Evolutionary conservation across 2,113 vertebrate species (phyloP).

Genomic region (Todiramphus saurophagus): DNA sequence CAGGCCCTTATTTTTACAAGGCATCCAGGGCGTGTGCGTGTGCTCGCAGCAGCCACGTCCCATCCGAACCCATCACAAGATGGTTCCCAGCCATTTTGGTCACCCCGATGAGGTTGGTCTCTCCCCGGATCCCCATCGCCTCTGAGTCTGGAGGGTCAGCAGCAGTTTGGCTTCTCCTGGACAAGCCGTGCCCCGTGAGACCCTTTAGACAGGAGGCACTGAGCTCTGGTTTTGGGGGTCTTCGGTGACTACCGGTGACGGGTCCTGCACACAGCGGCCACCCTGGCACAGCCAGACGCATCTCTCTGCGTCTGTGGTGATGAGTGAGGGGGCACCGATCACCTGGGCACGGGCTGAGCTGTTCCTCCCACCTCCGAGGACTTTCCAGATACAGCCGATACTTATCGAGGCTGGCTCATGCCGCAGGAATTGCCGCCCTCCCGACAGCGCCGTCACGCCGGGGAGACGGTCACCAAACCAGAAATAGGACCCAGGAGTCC

Average conservation of each 20-base stretch:
- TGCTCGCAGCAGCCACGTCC: neutral
- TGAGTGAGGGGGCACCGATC: accelerated
- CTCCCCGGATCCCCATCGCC: accelerated
- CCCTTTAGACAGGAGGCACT: too few species aligned
- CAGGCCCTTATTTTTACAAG: constrained; percentile 32
- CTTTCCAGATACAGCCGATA: neutral
- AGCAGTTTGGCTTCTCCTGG: accelerated
- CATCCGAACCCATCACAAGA: accelerated
- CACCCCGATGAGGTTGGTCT: accelerated
- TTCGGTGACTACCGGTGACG: too few species aligned
- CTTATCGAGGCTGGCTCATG: neutral
- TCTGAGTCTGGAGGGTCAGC: accelerated
- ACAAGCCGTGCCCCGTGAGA: accelerated
- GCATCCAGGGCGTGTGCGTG: constrained; percentile 12
- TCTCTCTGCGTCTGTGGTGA: accelerated
- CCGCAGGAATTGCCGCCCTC: neutral
- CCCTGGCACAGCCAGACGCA: accelerated
- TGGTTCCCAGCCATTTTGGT: accelerated
- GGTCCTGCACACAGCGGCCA: neutral
- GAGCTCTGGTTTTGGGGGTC: too few species aligned
- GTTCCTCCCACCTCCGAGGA: neutral
- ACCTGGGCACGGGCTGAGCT: accelerated
- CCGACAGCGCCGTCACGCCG: neutral
- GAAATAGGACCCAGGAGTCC: neutral
- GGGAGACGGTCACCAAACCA: neutral